A percentile compares a stretch with the other conserved stretches of the same genome.
Evolutionary conservation across 2,888 invertebrate genomes (phyloP).

Genomic region (Dastarcus helophoroides): DNA sequence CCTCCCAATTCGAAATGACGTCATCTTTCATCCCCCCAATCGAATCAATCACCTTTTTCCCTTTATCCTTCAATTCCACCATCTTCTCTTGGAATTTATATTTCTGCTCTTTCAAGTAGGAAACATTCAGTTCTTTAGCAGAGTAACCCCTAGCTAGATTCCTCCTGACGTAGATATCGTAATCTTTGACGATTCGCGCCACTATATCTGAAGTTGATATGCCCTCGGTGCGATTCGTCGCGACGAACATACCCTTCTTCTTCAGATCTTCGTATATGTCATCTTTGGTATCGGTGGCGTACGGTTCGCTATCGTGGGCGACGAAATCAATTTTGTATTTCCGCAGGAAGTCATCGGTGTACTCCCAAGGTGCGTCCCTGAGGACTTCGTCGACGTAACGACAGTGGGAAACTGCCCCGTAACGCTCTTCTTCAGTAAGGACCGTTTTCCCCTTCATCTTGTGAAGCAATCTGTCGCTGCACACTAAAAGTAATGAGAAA

Average conservation of each 20-base stretch:
- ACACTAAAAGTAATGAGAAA: no score
- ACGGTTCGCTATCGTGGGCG: slow-evolving; percentile 97
- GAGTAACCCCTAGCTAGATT: slow-evolving; percentile 96
- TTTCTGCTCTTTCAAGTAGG: slow-evolving; percentile 95
- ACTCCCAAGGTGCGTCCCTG: slow-evolving; percentile 89
- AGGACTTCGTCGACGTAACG: slow-evolving; percentile 96
- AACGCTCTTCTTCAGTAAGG: slow-evolving; percentile 92
- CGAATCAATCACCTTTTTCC: slow-evolving; percentile 76
- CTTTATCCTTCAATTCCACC: slow-evolving; percentile 89
- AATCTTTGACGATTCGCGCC: slow-evolving; percentile 94
- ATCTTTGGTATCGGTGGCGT: slow-evolving; percentile 71
- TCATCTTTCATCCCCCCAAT: slow-evolving; percentile 81
- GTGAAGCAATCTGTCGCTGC: slow-evolving; percentile 85
- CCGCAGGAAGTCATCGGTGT: slow-evolving; percentile 79
- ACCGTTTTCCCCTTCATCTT: slow-evolving; percentile 88
- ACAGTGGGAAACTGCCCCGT: slow-evolving; percentile 96
- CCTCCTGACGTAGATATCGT: slow-evolving; percentile 94
- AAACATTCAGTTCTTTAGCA: slow-evolving; percentile 96
- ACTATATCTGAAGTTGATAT: slow-evolving; percentile 99
- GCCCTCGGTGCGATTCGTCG: slow-evolving; percentile 84
- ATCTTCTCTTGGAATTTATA: slow-evolving; percentile 91
- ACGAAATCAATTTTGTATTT: slow-evolving; percentile 98
- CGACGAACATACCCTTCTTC: slow-evolving; percentile 93
- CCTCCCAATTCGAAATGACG: slow-evolving; percentile 94
- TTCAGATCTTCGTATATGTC: slow-evolving; percentile 88